phyloP scores from a whole-genome alignment of 2,113 vertebrate genomes.

The Abramis brama region DNA sequence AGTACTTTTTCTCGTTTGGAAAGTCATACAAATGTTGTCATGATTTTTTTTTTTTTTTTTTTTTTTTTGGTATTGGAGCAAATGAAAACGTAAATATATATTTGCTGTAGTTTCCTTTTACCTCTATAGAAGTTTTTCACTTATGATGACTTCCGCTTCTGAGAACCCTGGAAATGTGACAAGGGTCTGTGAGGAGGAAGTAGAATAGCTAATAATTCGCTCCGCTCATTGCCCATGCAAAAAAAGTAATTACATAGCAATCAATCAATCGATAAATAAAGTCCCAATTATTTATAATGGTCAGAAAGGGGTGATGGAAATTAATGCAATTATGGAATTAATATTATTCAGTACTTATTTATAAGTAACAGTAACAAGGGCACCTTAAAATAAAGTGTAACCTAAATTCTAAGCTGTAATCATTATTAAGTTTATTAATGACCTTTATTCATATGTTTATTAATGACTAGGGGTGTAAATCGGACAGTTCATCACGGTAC shows the following conservation, averaged over 20 bases:
- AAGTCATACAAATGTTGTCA: no score
- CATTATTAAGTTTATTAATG: no score
- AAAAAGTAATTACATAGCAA: background rate
- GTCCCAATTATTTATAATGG: background rate
- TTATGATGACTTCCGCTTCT: background rate
- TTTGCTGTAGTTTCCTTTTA: background rate
- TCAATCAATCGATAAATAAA: background rate
- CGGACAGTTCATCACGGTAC: no score
- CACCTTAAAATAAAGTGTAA: no score
- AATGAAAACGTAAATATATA: background rate
- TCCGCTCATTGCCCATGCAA: background rate
- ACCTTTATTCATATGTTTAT: no score
- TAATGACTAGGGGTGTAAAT: no score
- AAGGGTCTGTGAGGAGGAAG: background rate
- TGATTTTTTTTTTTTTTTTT: no score
- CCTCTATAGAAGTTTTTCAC: background rate
- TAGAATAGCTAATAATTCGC: background rate
- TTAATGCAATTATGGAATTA: no score
- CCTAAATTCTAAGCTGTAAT: no score
- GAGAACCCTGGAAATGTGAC: background rate
- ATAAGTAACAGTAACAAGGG: no score
- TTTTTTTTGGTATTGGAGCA: background rate
- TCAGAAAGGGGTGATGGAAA: background rate
- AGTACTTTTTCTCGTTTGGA: no score
- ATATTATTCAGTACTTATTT: no score